Conservation (phyloP, 2,113 vertebrate species). For the Marcusenius ussheri region DNA sequence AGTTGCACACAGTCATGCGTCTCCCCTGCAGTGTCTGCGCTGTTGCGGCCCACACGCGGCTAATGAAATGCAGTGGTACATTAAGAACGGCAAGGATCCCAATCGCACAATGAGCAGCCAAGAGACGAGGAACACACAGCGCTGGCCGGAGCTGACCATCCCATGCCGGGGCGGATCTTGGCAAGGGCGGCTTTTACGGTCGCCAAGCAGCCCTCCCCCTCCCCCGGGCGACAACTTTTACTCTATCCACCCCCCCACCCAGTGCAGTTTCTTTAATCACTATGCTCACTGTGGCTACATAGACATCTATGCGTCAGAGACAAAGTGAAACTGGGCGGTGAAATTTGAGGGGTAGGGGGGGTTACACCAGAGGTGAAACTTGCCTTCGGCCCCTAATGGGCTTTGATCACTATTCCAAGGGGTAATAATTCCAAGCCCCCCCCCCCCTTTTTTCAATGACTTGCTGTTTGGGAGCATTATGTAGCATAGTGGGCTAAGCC, state of each 20-base stretch:
- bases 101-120: background rate
- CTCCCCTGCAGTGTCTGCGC: background rate
- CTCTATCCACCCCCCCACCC: background rate
- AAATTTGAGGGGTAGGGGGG: background rate
- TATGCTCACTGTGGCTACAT: background rate
- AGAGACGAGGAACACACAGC: background rate
- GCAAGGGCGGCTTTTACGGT: background rate
- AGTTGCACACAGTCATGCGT: background rate
- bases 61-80: conserved; percentile 1
- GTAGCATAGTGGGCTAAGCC: background rate
- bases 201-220: background rate
- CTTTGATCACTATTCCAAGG: background rate
- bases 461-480: background rate
- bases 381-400: background rate
- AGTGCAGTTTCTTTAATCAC: background rate
- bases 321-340: background rate
- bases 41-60: background rate
- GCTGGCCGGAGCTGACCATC: background rate
- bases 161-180: background rate
- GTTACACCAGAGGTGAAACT: background rate
- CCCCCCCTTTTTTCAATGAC: background rate
- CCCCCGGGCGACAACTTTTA: background rate
- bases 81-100: background rate
- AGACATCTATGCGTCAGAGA: background rate
- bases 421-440: background rate